Base-by-base conservation (phyloP, 2,113 vertebrate species). In the Felis catus region DNA sequence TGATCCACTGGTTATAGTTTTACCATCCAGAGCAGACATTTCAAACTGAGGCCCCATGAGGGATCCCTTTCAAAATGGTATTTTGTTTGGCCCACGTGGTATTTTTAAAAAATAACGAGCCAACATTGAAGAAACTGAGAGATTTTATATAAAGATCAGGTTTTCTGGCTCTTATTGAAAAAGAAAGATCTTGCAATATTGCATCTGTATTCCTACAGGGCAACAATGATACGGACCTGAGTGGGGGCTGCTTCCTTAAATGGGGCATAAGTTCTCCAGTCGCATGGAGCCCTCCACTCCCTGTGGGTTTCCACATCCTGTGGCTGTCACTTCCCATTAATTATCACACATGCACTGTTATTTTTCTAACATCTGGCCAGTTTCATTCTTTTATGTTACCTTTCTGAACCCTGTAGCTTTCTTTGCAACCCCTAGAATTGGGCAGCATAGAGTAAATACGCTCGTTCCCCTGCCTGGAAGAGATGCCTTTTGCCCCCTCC, bases 111-210 rank as follows among this genome's bases (percentile, higher is more conserved):
- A 96, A 92, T 81, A 97, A 94, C 78, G 48, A 94, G 53, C 51
- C 36, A 85, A 89, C 36, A 41, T 29, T 89, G n/a, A 95, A 84
- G 41, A 94, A 87, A 81, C n/a, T 33, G n/a, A 93, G 53, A 83
- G n/a, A 79, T 93, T 96, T 96, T 74, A 58, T n/a, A 91, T 89
- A 68, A 84, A 95, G 97, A 90, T 94, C 79, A 81, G 61, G 13
- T 25, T 89, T 95, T 86, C 45, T 83, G 93, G n/a, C 45, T 85
- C 31, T 93, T 73, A 25, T 51, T 93, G 31, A 74, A 81, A 86
- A 68, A 80, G 29, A 78, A 84, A 71, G 31, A 51, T 80, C 65
- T 85, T 51, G 4, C 4, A 85, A 27, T 19, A 55, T 29, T 61
- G 3, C 4, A 88, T 29, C 16, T 19, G 80, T 27, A 53, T 93